These are phyloP conservation scores for Salminus brasiliensis DNA, from an alignment of 2,113 vertebrate species.

Conservation along the genomic window DNA sequence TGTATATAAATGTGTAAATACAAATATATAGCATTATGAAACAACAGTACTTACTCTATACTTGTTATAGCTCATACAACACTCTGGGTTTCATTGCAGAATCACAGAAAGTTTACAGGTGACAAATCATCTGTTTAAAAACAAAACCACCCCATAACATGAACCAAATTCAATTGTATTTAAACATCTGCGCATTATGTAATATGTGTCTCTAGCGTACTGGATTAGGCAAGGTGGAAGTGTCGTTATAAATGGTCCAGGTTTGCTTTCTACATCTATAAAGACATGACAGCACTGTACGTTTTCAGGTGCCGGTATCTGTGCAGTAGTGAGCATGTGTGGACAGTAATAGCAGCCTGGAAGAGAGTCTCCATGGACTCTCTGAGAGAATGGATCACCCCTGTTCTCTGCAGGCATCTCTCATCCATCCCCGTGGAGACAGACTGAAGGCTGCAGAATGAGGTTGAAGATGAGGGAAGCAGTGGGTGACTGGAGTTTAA, in stretches of 20 bases:
- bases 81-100: neutral
- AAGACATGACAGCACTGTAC: neutral
- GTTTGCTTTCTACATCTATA: neutral
- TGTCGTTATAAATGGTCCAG: neutral
- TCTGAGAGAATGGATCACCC: conserved; percentile 46
- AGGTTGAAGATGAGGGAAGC: conserved; percentile 41
- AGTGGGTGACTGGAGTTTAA: conserved; percentile 47
- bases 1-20: too few relatives aligned
- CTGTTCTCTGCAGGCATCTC: conserved; percentile 27
- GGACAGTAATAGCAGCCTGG: conserved; percentile 22
- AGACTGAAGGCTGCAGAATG: conserved; percentile 46
- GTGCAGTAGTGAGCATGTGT: neutral
- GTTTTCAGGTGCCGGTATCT: neutral
- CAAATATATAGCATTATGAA: neutral
- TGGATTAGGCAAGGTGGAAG: neutral
- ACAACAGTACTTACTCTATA: neutral
- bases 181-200: neutral
- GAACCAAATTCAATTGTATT: neutral
- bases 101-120: neutral
- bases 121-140: neutral
- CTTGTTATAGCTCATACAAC: neutral
- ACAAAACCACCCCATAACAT: neutral
- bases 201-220: neutral
- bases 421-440: conserved; percentile 55
- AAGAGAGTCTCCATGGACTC: conserved; percentile 28